Evolutionary conservation across 2,888 invertebrate species (phyloP).

Genomic region (Dermolepida albohirtum): DNA sequence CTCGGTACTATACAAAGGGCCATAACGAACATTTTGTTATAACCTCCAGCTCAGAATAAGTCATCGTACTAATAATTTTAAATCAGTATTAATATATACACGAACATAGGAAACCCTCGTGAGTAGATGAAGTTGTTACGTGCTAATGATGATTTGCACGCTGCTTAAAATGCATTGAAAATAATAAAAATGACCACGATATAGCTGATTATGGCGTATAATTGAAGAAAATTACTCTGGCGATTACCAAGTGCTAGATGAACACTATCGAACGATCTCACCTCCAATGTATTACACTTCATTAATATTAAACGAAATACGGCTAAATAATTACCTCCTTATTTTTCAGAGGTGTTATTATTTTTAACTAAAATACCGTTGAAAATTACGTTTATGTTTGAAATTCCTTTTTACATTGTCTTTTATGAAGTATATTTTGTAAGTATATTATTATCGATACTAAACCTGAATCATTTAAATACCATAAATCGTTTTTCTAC

Average conservation of each 20-base stretch:
- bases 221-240: constrained; percentile 40
- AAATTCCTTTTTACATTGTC: too few relatives aligned
- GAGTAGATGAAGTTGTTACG: constrained; percentile 41
- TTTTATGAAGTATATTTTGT: too few relatives aligned
- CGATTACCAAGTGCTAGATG: constrained; percentile 40
- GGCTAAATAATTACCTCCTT: constrained; percentile 20
- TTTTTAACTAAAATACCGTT: not conserved
- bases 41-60: not conserved
- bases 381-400: constrained; percentile 12
- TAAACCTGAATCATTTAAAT: too few relatives aligned
- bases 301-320: constrained; percentile 43
- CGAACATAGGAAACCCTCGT: not conserved
- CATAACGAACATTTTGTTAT: constrained; percentile 1
- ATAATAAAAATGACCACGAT: constrained; percentile 37
- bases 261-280: constrained; percentile 42
- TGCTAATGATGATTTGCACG: constrained; percentile 40
- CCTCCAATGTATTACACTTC: constrained; percentile 30
- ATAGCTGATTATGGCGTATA: constrained; percentile 38
- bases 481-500: too few relatives aligned
- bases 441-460: too few relatives aligned
- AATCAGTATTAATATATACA: not conserved
- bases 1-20: constrained; percentile 32
- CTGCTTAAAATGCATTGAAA: constrained; percentile 43
- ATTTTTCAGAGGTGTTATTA: not conserved
- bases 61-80: not conserved